Evolutionary conservation across 2,797 vertebrate species (phyloP).

Genomic region (Halcyon chelicuti): DNA sequence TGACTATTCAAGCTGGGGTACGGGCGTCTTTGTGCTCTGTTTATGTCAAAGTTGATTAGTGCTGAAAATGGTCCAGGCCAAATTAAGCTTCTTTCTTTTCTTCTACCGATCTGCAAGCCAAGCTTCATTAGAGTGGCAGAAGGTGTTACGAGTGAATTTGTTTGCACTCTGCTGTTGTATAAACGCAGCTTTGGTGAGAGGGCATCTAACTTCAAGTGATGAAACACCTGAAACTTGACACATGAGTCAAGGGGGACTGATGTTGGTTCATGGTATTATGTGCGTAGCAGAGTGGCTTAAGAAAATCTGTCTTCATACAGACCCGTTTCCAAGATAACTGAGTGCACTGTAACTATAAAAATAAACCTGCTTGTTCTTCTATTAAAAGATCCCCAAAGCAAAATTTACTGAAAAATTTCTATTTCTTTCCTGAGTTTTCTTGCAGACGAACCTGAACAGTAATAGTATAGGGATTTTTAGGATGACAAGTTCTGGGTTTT

Average conservation of each 20-base stretch:
- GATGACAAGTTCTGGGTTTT: background rate
- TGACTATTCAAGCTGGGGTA: background rate
- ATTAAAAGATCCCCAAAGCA: background rate
- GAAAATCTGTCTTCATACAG: background rate
- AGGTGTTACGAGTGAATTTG: background rate
- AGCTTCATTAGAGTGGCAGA: background rate
- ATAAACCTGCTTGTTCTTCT: background rate
- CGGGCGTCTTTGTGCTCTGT: background rate
- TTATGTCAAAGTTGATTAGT: background rate
- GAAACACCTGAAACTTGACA: background rate
- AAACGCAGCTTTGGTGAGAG: background rate
- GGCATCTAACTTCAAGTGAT: background rate
- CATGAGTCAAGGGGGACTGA: background rate
- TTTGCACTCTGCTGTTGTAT: background rate
- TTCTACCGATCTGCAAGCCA: background rate
- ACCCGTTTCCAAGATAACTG: background rate
- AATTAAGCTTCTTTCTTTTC: background rate
- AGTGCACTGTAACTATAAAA: background rate
- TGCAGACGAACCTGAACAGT: background rate
- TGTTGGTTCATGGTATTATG: background rate
- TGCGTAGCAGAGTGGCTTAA: background rate
- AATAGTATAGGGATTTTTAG: background rate
- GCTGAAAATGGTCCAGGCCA: background rate
- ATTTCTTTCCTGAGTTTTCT: background rate
- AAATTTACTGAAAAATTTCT: background rate